phyloP scores from a whole-genome alignment of 2,888 invertebrate genomes.

The Tridacna gigas region DNA sequence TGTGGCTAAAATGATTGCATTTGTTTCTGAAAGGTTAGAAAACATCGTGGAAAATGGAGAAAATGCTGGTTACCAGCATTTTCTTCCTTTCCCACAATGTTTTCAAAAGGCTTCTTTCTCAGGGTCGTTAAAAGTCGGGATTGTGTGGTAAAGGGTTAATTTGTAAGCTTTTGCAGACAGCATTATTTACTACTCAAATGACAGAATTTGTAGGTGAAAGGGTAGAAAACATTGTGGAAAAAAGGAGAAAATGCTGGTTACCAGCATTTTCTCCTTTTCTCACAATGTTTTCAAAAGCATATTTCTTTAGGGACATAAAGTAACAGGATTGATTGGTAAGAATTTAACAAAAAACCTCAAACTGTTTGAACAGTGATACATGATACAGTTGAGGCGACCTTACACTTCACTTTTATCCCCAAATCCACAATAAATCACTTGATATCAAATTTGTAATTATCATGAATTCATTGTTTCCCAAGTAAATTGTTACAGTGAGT shows the following conservation, averaged over 20 bases:
- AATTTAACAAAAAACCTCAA: neutral
- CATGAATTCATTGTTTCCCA: slow-evolving; percentile 6
- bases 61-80: too few relatives aligned
- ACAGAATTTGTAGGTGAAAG: too few relatives aligned
- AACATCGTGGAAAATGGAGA: too few relatives aligned
- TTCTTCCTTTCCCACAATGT: too few relatives aligned
- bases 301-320: neutral
- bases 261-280: neutral
- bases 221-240: neutral
- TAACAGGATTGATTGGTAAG: neutral
- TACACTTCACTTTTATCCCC: slow-evolving; percentile 17
- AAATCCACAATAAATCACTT: slow-evolving; percentile 5
- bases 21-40: too few relatives aligned
- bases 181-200: too few relatives aligned
- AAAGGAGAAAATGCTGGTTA: neutral
- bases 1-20: too few relatives aligned
- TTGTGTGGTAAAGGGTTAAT: too few relatives aligned
- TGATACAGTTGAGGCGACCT: slow-evolving; percentile 24
- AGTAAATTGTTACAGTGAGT: neutral
- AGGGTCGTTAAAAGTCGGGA: too few relatives aligned
- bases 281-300: neutral
- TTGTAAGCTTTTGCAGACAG: too few relatives aligned
- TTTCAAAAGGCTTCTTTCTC: too few relatives aligned
- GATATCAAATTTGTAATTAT: slow-evolving; percentile 1
- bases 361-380: slow-evolving; percentile 14